A percentile compares a stretch with the other conserved stretches of the same genome.
These are phyloP conservation scores for Synergus laeviventris DNA, from an alignment of 2,888 invertebrate species.

Conservation along the genomic window DNA sequence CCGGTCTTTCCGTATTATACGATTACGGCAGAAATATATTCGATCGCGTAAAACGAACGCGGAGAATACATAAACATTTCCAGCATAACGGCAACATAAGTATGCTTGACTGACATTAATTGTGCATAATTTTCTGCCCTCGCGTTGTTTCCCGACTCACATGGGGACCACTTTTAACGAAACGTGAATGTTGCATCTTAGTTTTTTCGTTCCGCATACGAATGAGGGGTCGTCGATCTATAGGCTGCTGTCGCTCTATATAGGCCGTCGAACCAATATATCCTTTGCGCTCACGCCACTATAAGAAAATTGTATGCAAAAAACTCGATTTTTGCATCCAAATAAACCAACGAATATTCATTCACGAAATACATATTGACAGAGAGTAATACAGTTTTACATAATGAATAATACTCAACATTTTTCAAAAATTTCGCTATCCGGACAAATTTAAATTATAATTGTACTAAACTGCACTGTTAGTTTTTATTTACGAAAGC, in stretches of 20 bases:
- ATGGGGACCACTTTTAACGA: slow-evolving; percentile 59
- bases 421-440: too few relatives aligned
- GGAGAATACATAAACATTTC: slow-evolving; percentile 64
- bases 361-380: neutral
- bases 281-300: slow-evolving; percentile 26
- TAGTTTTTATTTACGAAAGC: neutral
- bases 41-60: slow-evolving; percentile 57
- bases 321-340: slow-evolving; percentile 24
- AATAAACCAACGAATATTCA: slow-evolving; percentile 28
- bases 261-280: slow-evolving; percentile 44
- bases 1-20: slow-evolving; percentile 32
- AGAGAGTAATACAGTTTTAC: too few relatives aligned
- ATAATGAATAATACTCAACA: too few relatives aligned
- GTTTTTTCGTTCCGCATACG: slow-evolving; percentile 64
- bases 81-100: slow-evolving; percentile 64
- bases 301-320: slow-evolving; percentile 36
- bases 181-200: slow-evolving; percentile 62
- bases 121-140: slow-evolving; percentile 68
- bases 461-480: neutral
- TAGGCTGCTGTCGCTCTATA: slow-evolving; percentile 49
- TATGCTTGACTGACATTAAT: slow-evolving; percentile 73
- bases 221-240: slow-evolving; percentile 56
- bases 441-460: neutral
- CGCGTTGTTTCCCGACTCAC: slow-evolving; percentile 48
- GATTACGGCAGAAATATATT: slow-evolving; percentile 53